phyloP scores from a whole-genome alignment of 2,888 invertebrate species.

The Pyrrhosoma nymphula region DNA sequence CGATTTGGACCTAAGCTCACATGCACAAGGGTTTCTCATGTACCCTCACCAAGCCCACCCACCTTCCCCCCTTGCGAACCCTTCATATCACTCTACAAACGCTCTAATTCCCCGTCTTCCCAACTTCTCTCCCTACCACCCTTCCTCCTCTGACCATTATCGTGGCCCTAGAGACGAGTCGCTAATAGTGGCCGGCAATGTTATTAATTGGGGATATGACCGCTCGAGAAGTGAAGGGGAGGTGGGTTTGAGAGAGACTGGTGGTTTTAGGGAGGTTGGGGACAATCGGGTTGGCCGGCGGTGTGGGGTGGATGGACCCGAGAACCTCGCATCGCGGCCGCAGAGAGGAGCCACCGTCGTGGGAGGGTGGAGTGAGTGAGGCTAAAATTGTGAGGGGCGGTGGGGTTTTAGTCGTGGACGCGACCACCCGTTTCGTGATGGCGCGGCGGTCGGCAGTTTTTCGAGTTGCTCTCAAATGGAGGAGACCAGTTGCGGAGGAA shows the following conservation, averaged over 20 bases:
- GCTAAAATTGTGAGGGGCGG: not conserved
- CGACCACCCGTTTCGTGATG: conserved; percentile 28
- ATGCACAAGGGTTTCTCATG: not conserved
- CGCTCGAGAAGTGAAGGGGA: not conserved
- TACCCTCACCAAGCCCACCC: not conserved
- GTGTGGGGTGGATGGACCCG: not conserved
- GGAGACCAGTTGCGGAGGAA: not conserved
- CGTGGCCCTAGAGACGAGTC: conserved; percentile 32
- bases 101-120: not conserved
- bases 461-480: not conserved
- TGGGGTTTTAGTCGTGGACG: conserved; percentile 7
- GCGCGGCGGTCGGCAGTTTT: conserved; percentile 1
- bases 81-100: conserved; percentile 9
- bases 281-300: not conserved
- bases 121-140: not conserved
- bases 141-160: not conserved
- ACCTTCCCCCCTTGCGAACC: not conserved
- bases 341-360: not conserved
- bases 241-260: not conserved
- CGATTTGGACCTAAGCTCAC: not conserved
- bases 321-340: not conserved
- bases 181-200: conserved; percentile 66
- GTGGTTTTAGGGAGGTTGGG: not conserved
- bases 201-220: conserved; percentile 65
- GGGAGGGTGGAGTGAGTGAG: not conserved